Base-by-base conservation (phyloP, 2,888 invertebrate genomes). In the Pyrrhosoma nymphula region DNA sequence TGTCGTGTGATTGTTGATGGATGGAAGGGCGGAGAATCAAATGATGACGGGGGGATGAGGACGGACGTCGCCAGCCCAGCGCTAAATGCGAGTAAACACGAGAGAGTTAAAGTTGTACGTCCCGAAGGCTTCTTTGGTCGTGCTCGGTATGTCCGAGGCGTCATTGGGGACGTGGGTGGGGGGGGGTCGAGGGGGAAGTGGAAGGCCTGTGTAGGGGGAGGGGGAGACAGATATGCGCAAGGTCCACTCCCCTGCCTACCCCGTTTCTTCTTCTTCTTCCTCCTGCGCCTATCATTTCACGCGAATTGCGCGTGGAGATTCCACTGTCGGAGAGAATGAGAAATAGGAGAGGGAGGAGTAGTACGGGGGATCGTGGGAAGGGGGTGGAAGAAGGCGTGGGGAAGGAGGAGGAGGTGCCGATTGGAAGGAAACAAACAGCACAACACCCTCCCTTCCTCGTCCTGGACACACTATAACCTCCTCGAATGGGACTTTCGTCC, bases 401-500 rank as follows among this genome's bases (percentile, higher is more conserved):
- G 26, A 30, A 10, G 12, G 75, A 30, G 12, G 35, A 16, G 30
- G 35, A n/a, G 82, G 82, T 14, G 35, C 2, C 16, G 82, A 82
- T 82, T 82, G 82, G 69, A 10, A 26, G 69, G 69, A 35, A 18
- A 82, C 35, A 2, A 82, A 82, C 30, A 30, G 35, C 16, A 0
- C 30, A 4, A 30, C 69, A 14, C 20, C 69, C 69, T 12, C 18
- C 69, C 69, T 23, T 18, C 12, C 69, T 2, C 69, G 69, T 69
- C 69, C 26, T n/a, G n/a, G 69, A 14, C 26, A 82, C 82, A n/a
- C 69, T 26, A 82, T 20, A 60, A 16, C 20, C 82, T 82, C 35
- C 82, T n/a, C 82, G 26, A 82, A 82, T 82, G 82, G 35, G 35
- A 35, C 82, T 82, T 82, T 82, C 82, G 82, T 82, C 82, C 82